Evolutionary conservation across 1,140 invertebrate genomes (phyloP).

Genomic region (Scaptomyza hsui): DNA sequence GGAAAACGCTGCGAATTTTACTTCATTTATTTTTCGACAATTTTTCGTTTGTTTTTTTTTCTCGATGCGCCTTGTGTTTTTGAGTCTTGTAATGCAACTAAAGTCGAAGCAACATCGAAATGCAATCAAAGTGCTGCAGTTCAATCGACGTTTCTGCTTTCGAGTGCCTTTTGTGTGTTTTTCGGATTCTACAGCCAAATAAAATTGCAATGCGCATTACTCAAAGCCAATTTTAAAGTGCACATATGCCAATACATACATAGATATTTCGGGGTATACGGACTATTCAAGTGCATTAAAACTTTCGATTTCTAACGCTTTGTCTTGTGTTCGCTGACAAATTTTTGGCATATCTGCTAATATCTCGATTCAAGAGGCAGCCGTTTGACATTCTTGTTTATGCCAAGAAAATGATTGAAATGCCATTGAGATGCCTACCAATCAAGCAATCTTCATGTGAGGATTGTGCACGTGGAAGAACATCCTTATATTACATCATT

Average conservation of each 20-base stretch:
- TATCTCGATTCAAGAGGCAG: conserved; percentile 44
- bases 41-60: not conserved
- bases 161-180: conserved; percentile 41
- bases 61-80: conserved; percentile 63
- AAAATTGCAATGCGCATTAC: conserved; percentile 47
- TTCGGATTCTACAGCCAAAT: conserved; percentile 31
- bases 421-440: conserved; percentile 9
- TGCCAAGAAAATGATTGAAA: conserved; percentile 29
- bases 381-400: conserved; percentile 38
- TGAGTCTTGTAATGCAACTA: conserved; percentile 71
- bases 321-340: conserved; percentile 57
- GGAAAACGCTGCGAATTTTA: conserved; percentile 30
- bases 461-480: no score
- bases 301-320: conserved; percentile 68
- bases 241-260: conserved; percentile 13
- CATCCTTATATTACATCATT: no score
- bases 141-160: conserved; percentile 52
- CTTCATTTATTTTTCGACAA: not conserved
- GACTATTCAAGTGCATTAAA: conserved; percentile 1
- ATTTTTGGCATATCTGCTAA: conserved; percentile 67
- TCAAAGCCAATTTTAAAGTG: not conserved
- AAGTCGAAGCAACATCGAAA: conserved; percentile 66
- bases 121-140: conserved; percentile 65
- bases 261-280: not conserved
- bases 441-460: not conserved